phyloP scores from a whole-genome alignment of 2,888 invertebrate species.

The Sphaerolaimus hirsutus region DNA sequence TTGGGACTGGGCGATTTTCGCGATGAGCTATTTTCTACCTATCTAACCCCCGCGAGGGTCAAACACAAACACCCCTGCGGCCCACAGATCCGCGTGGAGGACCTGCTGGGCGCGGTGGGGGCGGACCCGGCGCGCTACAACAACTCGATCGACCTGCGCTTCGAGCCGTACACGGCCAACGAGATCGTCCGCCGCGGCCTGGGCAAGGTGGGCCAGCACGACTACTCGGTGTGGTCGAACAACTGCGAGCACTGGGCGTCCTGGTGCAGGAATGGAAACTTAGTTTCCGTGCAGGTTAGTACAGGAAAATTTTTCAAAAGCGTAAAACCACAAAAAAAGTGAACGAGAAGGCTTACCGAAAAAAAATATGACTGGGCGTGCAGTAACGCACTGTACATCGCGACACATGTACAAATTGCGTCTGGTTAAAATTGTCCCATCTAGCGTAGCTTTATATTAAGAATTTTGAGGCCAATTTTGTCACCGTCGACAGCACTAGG shows the following conservation, averaged over 20 bases:
- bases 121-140: not conserved
- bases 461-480: too few relatives aligned
- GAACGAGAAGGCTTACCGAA: too few relatives aligned
- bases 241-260: constrained; percentile 1
- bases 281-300: not conserved
- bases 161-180: not conserved
- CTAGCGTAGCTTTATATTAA: too few relatives aligned
- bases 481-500: too few relatives aligned
- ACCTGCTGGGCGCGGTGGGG: not conserved
- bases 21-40: too few relatives aligned
- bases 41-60: too few relatives aligned
- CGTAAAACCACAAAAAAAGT: too few relatives aligned
- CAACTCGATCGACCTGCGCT: not conserved
- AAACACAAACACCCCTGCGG: too few relatives aligned
- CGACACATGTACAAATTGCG: not conserved
- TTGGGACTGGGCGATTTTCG: too few relatives aligned
- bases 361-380: too few relatives aligned
- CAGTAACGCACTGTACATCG: too few relatives aligned
- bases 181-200: not conserved
- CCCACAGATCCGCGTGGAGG: not conserved
- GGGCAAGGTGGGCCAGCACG: not conserved
- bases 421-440: not conserved
- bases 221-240: not conserved
- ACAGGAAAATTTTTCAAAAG: not conserved
- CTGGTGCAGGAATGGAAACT: not conserved